A percentile compares a stretch with the other conserved stretches of the same genome.
Evolutionary conservation across 2,797 vertebrate species (phyloP).

Genomic region (Enteromius anoplus): DNA sequence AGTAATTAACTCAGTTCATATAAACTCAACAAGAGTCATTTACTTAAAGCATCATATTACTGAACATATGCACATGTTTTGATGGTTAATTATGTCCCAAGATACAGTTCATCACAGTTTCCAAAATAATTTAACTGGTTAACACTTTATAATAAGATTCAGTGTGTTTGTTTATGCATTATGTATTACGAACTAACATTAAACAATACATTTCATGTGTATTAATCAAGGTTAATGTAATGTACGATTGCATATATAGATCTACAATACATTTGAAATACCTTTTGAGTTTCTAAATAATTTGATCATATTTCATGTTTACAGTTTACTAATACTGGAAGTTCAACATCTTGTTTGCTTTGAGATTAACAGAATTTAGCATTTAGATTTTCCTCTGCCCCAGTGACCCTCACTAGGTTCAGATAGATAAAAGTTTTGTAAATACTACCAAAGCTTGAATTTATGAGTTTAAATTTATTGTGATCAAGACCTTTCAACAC

Average conservation of each 20-base stretch:
- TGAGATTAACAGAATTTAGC: background rate
- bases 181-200: background rate
- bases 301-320: background rate
- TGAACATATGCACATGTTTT: conserved; percentile 13
- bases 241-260: background rate
- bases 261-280: background rate
- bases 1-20: conserved; percentile 12
- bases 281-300: background rate
- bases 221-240: background rate
- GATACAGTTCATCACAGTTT: background rate
- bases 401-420: background rate
- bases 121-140: conserved; percentile 7
- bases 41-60: background rate
- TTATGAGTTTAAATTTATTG: conserved; percentile 18
- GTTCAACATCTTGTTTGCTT: background rate
- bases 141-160: conserved; percentile 2
- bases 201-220: background rate
- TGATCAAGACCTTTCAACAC: background rate
- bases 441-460: background rate
- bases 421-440: conserved; percentile 2
- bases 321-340: background rate
- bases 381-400: background rate
- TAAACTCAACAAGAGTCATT: background rate
- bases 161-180: background rate
- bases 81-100: conserved; percentile 8